phyloP scores from a whole-genome alignment of 1,140 invertebrate species.

The Ooceraea biroi region DNA sequence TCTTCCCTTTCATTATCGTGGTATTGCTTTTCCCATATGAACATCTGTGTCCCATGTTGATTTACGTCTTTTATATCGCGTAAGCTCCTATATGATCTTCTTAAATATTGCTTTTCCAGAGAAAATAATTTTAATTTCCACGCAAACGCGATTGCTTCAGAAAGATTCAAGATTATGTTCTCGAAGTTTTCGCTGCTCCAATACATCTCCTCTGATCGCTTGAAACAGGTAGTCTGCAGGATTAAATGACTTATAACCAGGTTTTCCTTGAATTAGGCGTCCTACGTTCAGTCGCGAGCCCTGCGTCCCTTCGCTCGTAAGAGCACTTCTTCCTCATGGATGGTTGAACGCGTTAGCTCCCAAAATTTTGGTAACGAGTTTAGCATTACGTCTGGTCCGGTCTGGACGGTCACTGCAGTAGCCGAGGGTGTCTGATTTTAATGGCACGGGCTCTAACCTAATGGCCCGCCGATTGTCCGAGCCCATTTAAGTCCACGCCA shows the following conservation, averaged over 20 bases:
- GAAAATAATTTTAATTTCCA: no score
- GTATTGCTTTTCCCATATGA: constrained; percentile 12
- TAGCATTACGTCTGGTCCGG: constrained; percentile 73
- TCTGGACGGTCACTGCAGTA: constrained; percentile 50
- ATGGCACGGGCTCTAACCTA: constrained; percentile 79
- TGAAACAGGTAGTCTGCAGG: not conserved
- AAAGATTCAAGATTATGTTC: not conserved
- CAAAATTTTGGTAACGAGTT: constrained; percentile 81
- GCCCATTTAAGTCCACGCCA: constrained; percentile 77
- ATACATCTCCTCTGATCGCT: not conserved
- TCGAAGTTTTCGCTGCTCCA: not conserved
- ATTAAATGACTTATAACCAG: not conserved
- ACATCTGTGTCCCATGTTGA: no score
- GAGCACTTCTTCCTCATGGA: constrained; percentile 73
- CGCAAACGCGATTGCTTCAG: not conserved
- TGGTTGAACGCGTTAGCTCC: constrained; percentile 75
- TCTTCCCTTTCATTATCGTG: not conserved
- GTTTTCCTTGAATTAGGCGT: constrained; percentile 20
- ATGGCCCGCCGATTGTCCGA: constrained; percentile 79
- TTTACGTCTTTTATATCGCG: not conserved
- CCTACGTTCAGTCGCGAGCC: not conserved
- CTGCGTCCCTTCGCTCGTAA: constrained; percentile 34
- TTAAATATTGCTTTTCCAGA: constrained; percentile 1
- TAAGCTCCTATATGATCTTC: not conserved
- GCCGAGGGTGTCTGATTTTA: constrained; percentile 83